Conservation (phyloP, 1,140 invertebrate species). For the Drosophila burlai region DNA sequence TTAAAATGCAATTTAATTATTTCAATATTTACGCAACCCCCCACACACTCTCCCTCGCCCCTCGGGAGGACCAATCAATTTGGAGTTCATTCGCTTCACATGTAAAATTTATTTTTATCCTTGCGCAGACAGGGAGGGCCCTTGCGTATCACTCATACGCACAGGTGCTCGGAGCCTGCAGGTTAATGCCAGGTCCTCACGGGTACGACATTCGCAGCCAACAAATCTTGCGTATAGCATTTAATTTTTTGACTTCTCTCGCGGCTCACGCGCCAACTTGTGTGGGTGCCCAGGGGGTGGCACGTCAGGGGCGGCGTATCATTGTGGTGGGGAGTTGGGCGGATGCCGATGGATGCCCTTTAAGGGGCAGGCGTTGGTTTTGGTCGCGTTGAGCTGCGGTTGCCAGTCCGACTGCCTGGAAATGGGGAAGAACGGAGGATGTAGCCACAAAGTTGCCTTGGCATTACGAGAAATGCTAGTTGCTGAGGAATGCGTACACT, state of each 20-base stretch:
- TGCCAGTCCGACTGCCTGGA: not conserved
- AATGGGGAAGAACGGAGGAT: not conserved
- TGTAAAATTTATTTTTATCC: slow-evolving; percentile 57
- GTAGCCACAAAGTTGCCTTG: slow-evolving; percentile 47
- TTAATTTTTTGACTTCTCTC: slow-evolving; percentile 75
- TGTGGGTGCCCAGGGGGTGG: slow-evolving; percentile 13
- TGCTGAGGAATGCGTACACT: slow-evolving; percentile 10
- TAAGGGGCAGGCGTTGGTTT: slow-evolving; percentile 7
- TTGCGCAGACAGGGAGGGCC: slow-evolving; percentile 26
- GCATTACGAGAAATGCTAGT: slow-evolving; percentile 19
- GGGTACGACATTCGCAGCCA: slow-evolving; percentile 36
- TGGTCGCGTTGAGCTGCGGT: slow-evolving; percentile 19
- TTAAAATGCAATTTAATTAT: slow-evolving; percentile 64
- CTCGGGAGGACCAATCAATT: slow-evolving; percentile 39
- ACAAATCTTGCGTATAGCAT: slow-evolving; percentile 70
- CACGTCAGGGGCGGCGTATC: not conserved
- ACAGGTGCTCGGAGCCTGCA: slow-evolving; percentile 25
- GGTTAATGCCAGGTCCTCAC: slow-evolving; percentile 29
- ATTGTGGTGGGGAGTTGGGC: not conserved
- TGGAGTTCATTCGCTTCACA: slow-evolving; percentile 48
- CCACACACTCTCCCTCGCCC: not conserved
- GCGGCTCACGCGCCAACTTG: slow-evolving; percentile 54
- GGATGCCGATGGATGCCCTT: not conserved
- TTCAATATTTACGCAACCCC: slow-evolving; percentile 47
- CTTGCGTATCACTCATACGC: slow-evolving; percentile 67